phyloP scores from a whole-genome alignment of 2,113 vertebrate genomes.

The Albula glossodonta region DNA sequence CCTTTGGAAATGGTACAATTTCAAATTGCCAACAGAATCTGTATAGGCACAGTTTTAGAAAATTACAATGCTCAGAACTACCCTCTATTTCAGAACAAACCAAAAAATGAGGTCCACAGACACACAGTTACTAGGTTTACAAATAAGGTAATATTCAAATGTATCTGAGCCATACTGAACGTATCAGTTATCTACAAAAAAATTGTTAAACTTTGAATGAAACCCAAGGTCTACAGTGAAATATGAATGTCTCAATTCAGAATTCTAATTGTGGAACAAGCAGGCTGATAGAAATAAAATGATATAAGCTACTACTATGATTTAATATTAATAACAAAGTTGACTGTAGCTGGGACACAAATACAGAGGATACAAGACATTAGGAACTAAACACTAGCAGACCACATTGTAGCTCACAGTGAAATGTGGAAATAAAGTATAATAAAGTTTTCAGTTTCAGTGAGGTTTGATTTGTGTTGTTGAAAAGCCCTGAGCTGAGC shows the following conservation, averaged over 20 bases:
- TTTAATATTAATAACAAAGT: constrained; percentile 3
- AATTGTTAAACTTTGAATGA: no score
- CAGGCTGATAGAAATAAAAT: neutral
- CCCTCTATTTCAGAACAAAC: neutral
- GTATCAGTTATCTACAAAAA: no score
- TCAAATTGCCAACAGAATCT: neutral
- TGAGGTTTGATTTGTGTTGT: constrained; percentile 4
- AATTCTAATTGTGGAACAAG: neutral
- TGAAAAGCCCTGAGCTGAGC: constrained; percentile 5
- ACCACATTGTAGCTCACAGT: neutral
- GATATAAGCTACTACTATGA: neutral
- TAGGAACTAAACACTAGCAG: neutral
- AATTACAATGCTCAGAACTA: neutral
- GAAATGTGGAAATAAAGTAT: neutral
- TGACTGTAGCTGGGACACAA: neutral
- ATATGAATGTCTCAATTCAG: neutral
- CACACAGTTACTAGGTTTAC: neutral
- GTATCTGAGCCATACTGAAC: no score
- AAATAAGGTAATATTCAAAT: neutral
- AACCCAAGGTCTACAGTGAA: neutral
- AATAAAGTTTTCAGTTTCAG: neutral
- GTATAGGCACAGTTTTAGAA: neutral
- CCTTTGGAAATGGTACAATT: neutral
- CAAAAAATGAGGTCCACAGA: neutral
- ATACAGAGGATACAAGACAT: neutral